Conservation (phyloP, 2,888 invertebrate genomes). For the Leptopilina drosophilae region DNA sequence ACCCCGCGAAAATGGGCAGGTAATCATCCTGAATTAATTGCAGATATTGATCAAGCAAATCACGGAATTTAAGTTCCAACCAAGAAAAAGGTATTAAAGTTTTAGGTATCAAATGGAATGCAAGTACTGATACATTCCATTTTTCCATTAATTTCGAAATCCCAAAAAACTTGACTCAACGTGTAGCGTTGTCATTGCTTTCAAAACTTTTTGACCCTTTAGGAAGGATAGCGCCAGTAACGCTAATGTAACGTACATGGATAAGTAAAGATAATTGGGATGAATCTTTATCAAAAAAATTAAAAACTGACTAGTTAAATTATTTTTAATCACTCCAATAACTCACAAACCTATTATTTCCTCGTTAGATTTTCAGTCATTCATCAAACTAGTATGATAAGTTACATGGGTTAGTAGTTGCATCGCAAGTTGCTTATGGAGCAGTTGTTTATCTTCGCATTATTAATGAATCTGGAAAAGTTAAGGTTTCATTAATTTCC, state of each 20-base stretch:
- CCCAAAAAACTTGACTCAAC: not conserved
- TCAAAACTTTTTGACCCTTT: conserved; percentile 27
- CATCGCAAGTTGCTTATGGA: too few species aligned
- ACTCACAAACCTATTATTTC: not conserved
- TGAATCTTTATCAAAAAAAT: not conserved
- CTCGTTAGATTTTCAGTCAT: not conserved
- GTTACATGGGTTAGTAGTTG: too few species aligned
- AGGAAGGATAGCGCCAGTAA: conserved; percentile 40
- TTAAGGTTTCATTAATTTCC: too few species aligned
- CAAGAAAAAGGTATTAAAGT: not conserved
- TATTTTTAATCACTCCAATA: not conserved
- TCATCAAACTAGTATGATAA: not conserved
- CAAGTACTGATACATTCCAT: not conserved
- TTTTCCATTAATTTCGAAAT: not conserved
- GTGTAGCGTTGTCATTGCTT: not conserved
- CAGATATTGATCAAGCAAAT: too few species aligned
- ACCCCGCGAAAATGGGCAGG: too few species aligned
- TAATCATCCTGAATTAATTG: too few species aligned
- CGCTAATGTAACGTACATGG: conserved; percentile 41
- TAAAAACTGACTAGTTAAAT: not conserved
- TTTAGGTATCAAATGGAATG: not conserved
- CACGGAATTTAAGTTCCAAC: too few species aligned
- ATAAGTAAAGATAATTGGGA: not conserved
- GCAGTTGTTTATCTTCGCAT: too few species aligned
- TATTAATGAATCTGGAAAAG: too few species aligned